Base-by-base conservation (phyloP, 2,888 invertebrate species). In the Fragum fragum region DNA sequence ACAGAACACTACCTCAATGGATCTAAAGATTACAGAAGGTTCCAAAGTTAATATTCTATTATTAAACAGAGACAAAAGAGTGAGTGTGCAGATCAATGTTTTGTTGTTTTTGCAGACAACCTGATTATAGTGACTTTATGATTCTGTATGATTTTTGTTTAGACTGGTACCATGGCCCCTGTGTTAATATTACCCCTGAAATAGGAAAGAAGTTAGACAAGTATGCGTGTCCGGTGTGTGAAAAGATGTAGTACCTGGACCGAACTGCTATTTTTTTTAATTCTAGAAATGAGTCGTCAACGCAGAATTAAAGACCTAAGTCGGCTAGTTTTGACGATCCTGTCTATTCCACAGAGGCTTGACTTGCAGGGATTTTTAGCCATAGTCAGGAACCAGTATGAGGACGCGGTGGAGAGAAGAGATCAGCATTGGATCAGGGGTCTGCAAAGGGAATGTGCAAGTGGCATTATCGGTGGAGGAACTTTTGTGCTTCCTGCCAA, bases 1-100 rank as follows among this genome's bases (percentile, higher is more conserved):
- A 72, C 29, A 47, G 73, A 36, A 55, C n/a, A 0, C 16, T 79
- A 9, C 82, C 75, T 29, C 32, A 2, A 0, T 82, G 78, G 82
- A 47, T 82, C 0, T 53, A n/a, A 0, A 59, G n/a, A 26, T 52
- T 21, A 18, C 18, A 52, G 36, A 36, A 23, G 32, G 29, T 11
- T n/a, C 21, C 39, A 29, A 26, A 57, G 14, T 5, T 57, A 23
- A 14, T 23, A 26, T 11, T 7, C 18, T 14, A 6, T n/a, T 26
- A 2, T n/a, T 18, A 53, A 53, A 53, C 26, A 26, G 57, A 0
- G 16, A 7, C 23, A 28, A 26, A 14, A 1, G 26, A 26, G 26
- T 57, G 47, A n/a, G 2, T 9, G n/a, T 47, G 18, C 14, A 3
- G 26, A 57, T 26, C 23, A 23, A 57, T 3, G 14, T 7, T n/a